These are phyloP conservation scores for Crotalus viridis DNA, from an alignment of 2,113 vertebrate species.

Conservation along the genomic window DNA sequence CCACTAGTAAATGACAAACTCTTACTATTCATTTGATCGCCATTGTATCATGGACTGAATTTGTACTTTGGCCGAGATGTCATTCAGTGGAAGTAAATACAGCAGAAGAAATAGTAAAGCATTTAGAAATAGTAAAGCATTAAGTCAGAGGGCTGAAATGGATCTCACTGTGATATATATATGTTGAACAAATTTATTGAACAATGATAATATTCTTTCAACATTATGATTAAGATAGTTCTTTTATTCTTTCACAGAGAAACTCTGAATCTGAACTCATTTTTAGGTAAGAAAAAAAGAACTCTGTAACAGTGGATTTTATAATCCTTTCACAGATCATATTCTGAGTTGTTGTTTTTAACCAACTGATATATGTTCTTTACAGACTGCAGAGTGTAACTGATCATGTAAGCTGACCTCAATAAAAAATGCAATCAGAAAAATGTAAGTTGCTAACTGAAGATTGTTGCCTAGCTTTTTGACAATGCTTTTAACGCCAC, in stretches of 20 bases:
- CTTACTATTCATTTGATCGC: not conserved
- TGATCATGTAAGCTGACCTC: conserved; percentile 49
- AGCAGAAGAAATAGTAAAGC: conserved; percentile 20
- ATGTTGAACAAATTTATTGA: not conserved
- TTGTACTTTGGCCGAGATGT: conserved; percentile 16
- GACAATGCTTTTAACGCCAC: conserved; percentile 39
- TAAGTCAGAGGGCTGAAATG: not conserved
- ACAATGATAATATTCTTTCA: not conserved
- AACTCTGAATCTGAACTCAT: conserved; percentile 1
- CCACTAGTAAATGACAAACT: conserved; percentile 1
- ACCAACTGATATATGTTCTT: conserved; percentile 47
- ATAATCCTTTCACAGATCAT: conserved; percentile 26
- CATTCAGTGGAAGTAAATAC: conserved; percentile 36
- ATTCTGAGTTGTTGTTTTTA: not conserved
- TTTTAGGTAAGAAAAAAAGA: conserved; percentile 3
- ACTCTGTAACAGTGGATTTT: conserved; percentile 12
- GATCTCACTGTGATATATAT: not conserved
- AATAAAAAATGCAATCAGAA: conserved; percentile 62
- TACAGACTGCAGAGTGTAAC: conserved; percentile 42
- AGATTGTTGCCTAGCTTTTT: conserved; percentile 40
- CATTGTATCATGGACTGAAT: conserved; percentile 18
- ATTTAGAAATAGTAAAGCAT: conserved; percentile 14
- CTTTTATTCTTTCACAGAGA: not conserved
- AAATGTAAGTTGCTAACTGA: conserved; percentile 53
- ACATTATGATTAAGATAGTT: not conserved